Base-by-base conservation (phyloP, 2,797 vertebrate genomes). In the Lithobates pipiens region DNA sequence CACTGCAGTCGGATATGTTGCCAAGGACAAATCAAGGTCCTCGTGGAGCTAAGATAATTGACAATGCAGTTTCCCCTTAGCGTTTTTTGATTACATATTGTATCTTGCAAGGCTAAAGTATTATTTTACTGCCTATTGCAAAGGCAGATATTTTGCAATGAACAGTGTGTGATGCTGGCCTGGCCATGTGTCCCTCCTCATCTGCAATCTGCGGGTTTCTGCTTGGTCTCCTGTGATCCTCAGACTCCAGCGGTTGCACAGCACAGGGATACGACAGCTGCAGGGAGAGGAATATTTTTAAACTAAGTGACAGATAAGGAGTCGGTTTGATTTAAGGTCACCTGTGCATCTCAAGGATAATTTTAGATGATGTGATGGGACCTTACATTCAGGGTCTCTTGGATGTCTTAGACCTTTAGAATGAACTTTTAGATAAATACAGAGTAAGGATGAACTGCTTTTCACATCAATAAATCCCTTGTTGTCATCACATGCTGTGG, bases 11-110 rank as follows among this genome's bases (percentile, higher is more conserved):
- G n/a, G 46, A 70, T 34, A 69, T n/a, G 9, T 74, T 82, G 29
- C 36, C 80, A 83, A 87, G 85, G 85, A 68, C 85, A 44, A 46
- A 65, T 32, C 75, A 83, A 83, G 85, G 76, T 87, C 70, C 3
- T 1, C 23, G 11, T 80, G 34, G 7, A 61, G 44, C 9, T 27
- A 67, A 29, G 42, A 73, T n/a, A 83, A 79, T 69, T 83, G 42
- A 77, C 68, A 86, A 82, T 79, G 25, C 46, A 78, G 46, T 72
- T 46, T 72, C 68, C 54, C 61, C 29, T 82, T 77, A 50, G 44
- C 10, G 63, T 39, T 73, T 23, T 73, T 39, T 78, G 61, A 79
- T 83, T 75, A 70, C 34, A 75, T 74, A 36, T 36, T 36, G 34
- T 36, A 77, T 63, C 57, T 68, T 57, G 46, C 76, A 86, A 78